A percentile compares a stretch with the other conserved stretches of the same genome.
Conservation (phyloP, 2,113 vertebrate genomes). For the Otus sunia region DNA sequence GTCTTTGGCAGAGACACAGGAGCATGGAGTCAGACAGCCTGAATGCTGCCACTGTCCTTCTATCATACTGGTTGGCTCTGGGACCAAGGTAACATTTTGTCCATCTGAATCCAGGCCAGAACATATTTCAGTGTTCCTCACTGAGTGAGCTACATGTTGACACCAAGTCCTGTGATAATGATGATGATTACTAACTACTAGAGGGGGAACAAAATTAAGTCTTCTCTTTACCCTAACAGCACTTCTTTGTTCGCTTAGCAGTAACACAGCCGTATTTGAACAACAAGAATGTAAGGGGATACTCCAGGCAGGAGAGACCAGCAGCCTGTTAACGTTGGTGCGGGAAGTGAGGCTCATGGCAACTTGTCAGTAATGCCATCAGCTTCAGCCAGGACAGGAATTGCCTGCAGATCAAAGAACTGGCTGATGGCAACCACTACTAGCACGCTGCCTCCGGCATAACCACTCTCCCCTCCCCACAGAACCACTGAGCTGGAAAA, state of each 20-base stretch:
- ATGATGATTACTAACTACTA: background rate
- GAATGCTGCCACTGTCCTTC: background rate
- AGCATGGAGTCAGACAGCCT: background rate
- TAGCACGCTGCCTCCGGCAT: accelerated
- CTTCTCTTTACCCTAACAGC: background rate
- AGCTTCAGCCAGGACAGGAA: background rate
- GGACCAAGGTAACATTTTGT: background rate
- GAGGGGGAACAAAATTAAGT: background rate
- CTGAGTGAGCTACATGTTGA: background rate
- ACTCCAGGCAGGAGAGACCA: background rate
- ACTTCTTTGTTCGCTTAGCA: background rate
- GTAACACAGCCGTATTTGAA: background rate
- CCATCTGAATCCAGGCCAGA: background rate
- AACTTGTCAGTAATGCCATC: background rate
- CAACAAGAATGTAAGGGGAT: background rate
- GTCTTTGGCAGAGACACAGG: background rate
- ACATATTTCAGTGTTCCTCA: background rate
- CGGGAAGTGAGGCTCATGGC: background rate
- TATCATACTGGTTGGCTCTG: background rate
- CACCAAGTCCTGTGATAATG: background rate
- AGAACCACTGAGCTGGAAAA: background rate
- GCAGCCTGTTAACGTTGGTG: background rate
- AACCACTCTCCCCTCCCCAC: background rate
- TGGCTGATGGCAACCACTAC: background rate
- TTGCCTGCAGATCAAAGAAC: background rate